Evolutionary conservation across 2,888 invertebrate genomes (phyloP).

Genomic region (Cheilosia soror): DNA sequence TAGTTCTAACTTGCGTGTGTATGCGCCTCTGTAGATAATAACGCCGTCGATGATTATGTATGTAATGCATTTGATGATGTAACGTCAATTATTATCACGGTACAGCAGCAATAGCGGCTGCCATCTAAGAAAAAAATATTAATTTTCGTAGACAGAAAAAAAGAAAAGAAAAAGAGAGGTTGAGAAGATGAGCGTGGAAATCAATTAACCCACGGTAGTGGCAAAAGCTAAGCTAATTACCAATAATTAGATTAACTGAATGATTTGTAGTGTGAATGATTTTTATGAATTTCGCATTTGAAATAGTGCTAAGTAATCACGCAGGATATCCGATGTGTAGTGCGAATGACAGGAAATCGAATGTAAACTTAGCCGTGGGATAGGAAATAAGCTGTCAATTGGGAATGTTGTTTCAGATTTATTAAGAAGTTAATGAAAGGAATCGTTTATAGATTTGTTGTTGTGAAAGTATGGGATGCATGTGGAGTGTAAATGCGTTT

Average conservation of each 20-base stretch:
- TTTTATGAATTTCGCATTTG: constrained; percentile 30
- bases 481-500: no score
- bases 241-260: constrained; percentile 25
- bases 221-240: constrained; percentile 14
- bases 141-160: constrained; percentile 5
- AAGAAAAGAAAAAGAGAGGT: not conserved
- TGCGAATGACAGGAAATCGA: not conserved
- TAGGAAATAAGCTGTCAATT: constrained; percentile 10
- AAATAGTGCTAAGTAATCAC: constrained; percentile 22
- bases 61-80: constrained; percentile 54
- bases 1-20: constrained; percentile 33
- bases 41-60: constrained; percentile 34
- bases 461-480: no score
- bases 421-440: not conserved
- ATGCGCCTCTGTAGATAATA: constrained; percentile 10
- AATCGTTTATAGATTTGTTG: not conserved
- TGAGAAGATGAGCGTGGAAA: constrained; percentile 10
- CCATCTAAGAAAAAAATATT: constrained; percentile 25
- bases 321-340: constrained; percentile 31
- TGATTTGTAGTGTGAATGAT: constrained; percentile 22
- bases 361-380: not conserved
- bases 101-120: constrained; percentile 4
- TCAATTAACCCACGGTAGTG: not conserved
- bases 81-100: constrained; percentile 56
- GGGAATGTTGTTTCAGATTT: constrained; percentile 2